Percentiles rank a stretch among this genome's conserved stretches.
Conservation (phyloP, 2,113 vertebrate species). For the Aepyceros melampus region DNA sequence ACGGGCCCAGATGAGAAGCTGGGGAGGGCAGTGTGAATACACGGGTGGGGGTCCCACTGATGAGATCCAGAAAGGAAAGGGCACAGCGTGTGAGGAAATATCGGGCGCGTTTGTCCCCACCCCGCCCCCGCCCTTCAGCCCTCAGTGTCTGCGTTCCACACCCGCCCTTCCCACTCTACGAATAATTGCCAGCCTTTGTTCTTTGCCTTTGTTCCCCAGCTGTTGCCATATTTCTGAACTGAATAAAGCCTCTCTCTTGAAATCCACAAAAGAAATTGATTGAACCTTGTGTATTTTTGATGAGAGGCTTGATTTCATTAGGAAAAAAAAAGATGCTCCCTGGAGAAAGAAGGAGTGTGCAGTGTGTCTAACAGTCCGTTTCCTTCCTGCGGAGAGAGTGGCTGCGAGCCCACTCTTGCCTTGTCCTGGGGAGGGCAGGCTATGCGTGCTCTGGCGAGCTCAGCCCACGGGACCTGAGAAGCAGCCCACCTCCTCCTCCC, state of each 20-base stretch:
- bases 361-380: background rate
- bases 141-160: background rate
- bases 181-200: constrained; percentile 48
- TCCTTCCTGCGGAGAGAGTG: background rate
- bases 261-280: constrained; percentile 54
- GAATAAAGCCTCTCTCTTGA: constrained; percentile 45
- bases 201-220: constrained; percentile 38
- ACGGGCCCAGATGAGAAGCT: background rate
- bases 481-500: background rate
- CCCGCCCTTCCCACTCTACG: background rate
- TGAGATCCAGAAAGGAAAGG: background rate
- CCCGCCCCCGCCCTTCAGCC: background rate
- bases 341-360: background rate
- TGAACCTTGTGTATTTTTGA: background rate
- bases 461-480: background rate
- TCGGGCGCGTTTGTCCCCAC: background rate
- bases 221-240: constrained; percentile 48
- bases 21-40: background rate
- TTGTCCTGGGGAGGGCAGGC: background rate
- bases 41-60: background rate
- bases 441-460: too few species aligned
- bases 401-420: background rate
- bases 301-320: background rate
- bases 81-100: background rate
- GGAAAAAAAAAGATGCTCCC: background rate